phyloP scores from a whole-genome alignment of 2,888 invertebrate species.

The Auanema freiburgensis region DNA sequence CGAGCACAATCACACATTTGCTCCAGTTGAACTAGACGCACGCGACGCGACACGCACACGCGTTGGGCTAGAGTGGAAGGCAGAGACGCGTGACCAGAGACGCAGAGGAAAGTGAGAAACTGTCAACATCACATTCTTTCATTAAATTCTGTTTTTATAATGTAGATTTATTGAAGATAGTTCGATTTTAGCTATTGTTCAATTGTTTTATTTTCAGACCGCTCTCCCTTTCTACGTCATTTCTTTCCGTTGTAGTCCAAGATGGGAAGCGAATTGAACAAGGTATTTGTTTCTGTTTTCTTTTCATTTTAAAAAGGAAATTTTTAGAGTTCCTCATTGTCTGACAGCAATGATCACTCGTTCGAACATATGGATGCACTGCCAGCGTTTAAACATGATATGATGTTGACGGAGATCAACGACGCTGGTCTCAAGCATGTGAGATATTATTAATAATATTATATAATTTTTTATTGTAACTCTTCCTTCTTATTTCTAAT shows the following conservation, averaged over 20 bases:
- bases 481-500: constrained; percentile 30
- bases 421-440: constrained; percentile 28
- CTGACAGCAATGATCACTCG: constrained; percentile 21
- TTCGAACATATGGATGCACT: constrained; percentile 33
- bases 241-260: constrained; percentile 20
- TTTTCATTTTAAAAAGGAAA: constrained; percentile 7
- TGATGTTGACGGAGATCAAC: constrained; percentile 40
- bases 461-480: constrained; percentile 10
- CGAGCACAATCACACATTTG: too few species aligned
- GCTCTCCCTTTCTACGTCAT: constrained; percentile 15
- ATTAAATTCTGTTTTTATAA: constrained; percentile 14
- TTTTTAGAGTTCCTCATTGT: constrained; percentile 23
- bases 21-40: too few species aligned
- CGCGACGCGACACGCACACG: too few species aligned
- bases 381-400: constrained; percentile 35
- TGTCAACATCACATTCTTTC: constrained; percentile 16
- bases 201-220: constrained; percentile 12
- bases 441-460: constrained; percentile 27
- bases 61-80: too few species aligned
- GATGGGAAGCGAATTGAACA: constrained; percentile 24
- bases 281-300: constrained; percentile 26
- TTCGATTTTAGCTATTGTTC: constrained; percentile 12
- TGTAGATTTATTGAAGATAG: constrained; percentile 12
- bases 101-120: too few species aligned
- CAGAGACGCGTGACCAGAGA: too few species aligned